Conservation (phyloP, 1,140 invertebrate genomes). For the Eupristina koningsbergeri region DNA sequence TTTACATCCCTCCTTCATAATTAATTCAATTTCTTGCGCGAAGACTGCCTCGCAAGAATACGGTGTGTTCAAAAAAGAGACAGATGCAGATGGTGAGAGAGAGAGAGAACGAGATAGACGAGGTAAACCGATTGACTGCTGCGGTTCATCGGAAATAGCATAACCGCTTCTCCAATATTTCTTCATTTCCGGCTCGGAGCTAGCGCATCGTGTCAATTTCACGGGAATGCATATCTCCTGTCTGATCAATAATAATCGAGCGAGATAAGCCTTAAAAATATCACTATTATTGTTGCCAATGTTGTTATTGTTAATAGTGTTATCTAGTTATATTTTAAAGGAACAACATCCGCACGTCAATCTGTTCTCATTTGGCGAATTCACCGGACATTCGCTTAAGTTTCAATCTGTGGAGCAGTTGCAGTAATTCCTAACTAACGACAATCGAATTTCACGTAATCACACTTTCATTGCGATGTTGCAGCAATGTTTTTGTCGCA, state of each 20-base stretch:
- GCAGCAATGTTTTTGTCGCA: too few relatives aligned
- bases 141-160: conserved; percentile 60
- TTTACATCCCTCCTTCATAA: background rate
- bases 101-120: background rate
- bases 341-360: too few relatives aligned
- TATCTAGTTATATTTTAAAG: too few relatives aligned
- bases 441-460: too few relatives aligned
- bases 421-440: too few relatives aligned
- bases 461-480: too few relatives aligned
- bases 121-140: background rate
- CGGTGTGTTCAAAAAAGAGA: background rate
- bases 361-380: too few relatives aligned
- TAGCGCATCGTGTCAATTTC: background rate
- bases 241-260: background rate
- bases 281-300: too few relatives aligned
- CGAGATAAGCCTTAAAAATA: background rate
- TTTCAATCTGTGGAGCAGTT: too few relatives aligned
- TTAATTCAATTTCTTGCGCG: conserved; percentile 17
- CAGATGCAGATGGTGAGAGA: background rate
- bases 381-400: too few relatives aligned
- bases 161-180: conserved; percentile 65
- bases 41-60: background rate
- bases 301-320: too few relatives aligned
- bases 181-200: conserved; percentile 58
- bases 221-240: background rate